Percentiles rank a stretch among this genome's conserved stretches.
These are phyloP conservation scores for Meda fulgida DNA, from an alignment of 2,797 vertebrate genomes.

Conservation along the genomic window DNA sequence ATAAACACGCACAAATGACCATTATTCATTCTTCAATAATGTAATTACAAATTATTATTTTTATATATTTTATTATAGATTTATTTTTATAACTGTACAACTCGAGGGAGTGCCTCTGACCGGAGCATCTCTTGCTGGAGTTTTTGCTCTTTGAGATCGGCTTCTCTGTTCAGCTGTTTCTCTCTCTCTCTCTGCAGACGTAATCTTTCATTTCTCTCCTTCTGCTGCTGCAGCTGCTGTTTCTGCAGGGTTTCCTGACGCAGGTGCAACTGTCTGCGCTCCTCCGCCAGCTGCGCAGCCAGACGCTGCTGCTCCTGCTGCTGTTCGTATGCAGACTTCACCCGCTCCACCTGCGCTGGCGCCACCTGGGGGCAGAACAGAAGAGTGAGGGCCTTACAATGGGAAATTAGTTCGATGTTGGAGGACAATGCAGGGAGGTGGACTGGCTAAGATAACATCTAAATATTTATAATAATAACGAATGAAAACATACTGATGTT, in stretches of 20 bases:
- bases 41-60: background rate
- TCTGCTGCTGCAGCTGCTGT: conserved; percentile 90
- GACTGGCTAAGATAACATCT: background rate
- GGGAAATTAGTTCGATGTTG: background rate
- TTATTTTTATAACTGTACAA: background rate
- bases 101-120: conserved; percentile 63
- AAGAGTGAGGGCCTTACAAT: background rate
- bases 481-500: background rate
- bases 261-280: conserved; percentile 79
- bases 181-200: conserved; percentile 80
- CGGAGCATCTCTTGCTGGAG: conserved; percentile 76
- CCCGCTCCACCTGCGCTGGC: conserved; percentile 51
- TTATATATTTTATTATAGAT: background rate
- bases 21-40: background rate
- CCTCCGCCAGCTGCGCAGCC: conserved; percentile 78
- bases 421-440: background rate
- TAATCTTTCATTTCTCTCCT: conserved; percentile 76
- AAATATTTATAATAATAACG: background rate
- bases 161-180: conserved; percentile 76
- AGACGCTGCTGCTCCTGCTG: conserved; percentile 90
- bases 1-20: background rate
- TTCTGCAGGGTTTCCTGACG: conserved; percentile 85
- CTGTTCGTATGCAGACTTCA: conserved; percentile 85
- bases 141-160: conserved; percentile 74
- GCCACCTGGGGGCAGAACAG: conserved; percentile 22